Base-by-base conservation (phyloP, 2,797 vertebrate genomes). In the Premnoplex brunnescens region DNA sequence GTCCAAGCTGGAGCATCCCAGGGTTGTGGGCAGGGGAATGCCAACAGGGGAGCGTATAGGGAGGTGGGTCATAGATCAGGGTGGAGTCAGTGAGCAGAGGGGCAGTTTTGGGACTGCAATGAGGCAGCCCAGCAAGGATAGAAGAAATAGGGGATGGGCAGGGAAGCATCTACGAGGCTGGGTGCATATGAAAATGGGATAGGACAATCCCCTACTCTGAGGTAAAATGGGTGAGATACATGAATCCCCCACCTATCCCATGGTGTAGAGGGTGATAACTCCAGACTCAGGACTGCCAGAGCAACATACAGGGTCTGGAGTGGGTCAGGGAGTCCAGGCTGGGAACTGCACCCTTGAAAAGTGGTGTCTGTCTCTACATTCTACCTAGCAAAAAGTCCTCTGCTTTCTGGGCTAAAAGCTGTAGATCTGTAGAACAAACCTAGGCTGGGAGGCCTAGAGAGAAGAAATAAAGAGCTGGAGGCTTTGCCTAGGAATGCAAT, bases 321-420 rank as follows among this genome's bases (percentile, higher is more conserved):
- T 21, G 63, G 16, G 7, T 63, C 2, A 3, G 37, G 0, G 2
- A 64, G 16, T 54, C 16, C 0, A 0, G 12, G 4, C 2, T 34
- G 8, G 28, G 8, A 71, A 49, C 16, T 20, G 15, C 20, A 49
- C 44, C 54, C 58, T 43, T 10, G 1, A 48, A 36, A 62, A 67
- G 12, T 2, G 5, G 7, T 3, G 0, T 59, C 49, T 60, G 28
- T n/a, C 30, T 75, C n/a, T 51, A 30, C 5, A 8, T 58, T 82
- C 46, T 34, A 34, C 26, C 5, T 26, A 52, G 75, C 21, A 73
- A 71, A 62, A 84, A 7, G 22, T 19, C 64, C 34, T 72, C 34
- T n/a, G 27, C 34, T 79, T 81, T 88, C 83, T 66, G 51, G 39
- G 51, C 52, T 58, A 48, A 83, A 95, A 74, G 37, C 54, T 68